These are phyloP conservation scores for Empidonax traillii DNA, from an alignment of 2,113 vertebrate genomes.

Conservation along the genomic window DNA sequence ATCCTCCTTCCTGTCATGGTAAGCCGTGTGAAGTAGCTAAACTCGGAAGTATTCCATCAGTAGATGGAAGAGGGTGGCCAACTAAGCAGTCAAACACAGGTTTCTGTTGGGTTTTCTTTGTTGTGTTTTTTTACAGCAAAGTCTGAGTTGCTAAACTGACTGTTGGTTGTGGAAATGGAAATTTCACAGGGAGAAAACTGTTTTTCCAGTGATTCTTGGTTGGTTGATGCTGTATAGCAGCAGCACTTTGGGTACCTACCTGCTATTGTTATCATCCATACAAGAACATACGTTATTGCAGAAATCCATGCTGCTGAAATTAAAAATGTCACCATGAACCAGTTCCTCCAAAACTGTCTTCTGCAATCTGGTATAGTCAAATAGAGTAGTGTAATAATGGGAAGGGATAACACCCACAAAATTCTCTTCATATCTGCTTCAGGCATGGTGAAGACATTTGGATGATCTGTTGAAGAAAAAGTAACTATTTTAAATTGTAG, in stretches of 20 bases:
- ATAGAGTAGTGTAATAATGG: constrained; percentile 85
- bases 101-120: background rate
- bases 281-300: constrained; percentile 91
- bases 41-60: background rate
- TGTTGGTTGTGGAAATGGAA: background rate
- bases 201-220: background rate
- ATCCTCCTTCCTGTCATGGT: background rate
- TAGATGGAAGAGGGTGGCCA: constrained; percentile 1
- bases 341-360: constrained; percentile 87
- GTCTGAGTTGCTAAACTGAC: background rate
- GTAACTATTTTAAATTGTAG: background rate
- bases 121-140: background rate
- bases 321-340: constrained; percentile 91
- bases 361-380: constrained; percentile 92
- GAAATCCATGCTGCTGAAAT: constrained; percentile 97
- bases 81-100: background rate
- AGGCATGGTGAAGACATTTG: constrained; percentile 88
- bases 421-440: constrained; percentile 90
- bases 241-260: constrained; percentile 75
- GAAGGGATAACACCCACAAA: constrained; percentile 93
- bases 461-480: constrained; percentile 74
- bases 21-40: background rate
- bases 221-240: background rate
- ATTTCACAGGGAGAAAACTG: background rate
- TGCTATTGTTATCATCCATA: constrained; percentile 95